phyloP scores from a whole-genome alignment of 2,113 vertebrate genomes.

The Eubucco bourcierii region DNA sequence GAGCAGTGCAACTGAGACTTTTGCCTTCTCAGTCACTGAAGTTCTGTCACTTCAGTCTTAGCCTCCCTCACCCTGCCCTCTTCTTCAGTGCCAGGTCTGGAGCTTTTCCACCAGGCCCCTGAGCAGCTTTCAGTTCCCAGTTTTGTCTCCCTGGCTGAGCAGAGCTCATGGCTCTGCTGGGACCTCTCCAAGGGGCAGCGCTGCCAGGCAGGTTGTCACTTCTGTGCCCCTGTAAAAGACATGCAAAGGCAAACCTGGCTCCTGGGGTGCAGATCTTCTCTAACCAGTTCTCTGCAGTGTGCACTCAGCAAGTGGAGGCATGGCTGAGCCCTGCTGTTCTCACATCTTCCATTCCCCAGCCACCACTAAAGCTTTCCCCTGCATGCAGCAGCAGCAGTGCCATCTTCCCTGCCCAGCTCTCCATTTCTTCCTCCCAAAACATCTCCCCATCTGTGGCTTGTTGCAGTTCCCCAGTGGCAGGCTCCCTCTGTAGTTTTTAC shows the following conservation, averaged over 20 bases:
- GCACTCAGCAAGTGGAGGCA: not conserved
- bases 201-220: not conserved
- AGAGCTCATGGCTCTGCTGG: not conserved
- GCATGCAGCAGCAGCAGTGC: not conserved
- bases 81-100: not conserved
- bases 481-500: slow-evolving; percentile 8
- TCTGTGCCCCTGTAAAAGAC: not conserved
- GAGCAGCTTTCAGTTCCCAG: not conserved
- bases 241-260: not conserved
- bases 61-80: not conserved
- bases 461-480: slow-evolving; percentile 17
- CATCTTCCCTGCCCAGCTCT: not conserved
- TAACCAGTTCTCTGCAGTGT: not conserved
- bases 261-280: not conserved
- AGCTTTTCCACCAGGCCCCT: not conserved
- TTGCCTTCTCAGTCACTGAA: not conserved
- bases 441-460: not conserved
- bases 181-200: not conserved
- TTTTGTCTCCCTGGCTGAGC: not conserved
- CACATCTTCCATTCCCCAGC: not conserved
- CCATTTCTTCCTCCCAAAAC: not conserved
- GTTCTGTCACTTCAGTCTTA: no score
- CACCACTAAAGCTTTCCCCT: not conserved
- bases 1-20: not conserved
- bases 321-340: not conserved